Evolutionary conservation across 64 coral and sea anemone genomes (phyloP).

Genomic region (Dendrophyllia cribrosa): DNA sequence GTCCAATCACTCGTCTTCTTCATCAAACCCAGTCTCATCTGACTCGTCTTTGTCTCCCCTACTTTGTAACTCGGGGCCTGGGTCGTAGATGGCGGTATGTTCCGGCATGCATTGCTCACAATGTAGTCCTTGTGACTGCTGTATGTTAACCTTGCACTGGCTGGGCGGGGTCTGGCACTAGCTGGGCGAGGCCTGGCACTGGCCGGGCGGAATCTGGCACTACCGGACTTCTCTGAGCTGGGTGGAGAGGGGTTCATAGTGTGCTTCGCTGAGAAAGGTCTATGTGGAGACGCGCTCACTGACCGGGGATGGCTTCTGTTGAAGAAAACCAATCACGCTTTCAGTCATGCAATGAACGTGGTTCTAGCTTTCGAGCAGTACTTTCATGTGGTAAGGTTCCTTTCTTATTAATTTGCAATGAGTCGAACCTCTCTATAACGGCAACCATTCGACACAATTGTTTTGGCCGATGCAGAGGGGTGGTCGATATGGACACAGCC

Average conservation of each 20-base stretch:
- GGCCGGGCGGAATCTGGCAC: constrained; percentile 65
- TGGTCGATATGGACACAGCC: too few species aligned
- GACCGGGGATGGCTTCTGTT: constrained; percentile 75
- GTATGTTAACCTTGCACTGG: constrained; percentile 67
- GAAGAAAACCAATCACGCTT: background rate
- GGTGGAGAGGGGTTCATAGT: constrained; percentile 78
- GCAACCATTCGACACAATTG: too few species aligned
- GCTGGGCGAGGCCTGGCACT: constrained; percentile 69
- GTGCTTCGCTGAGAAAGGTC: constrained; percentile 79
- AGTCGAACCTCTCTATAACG: too few species aligned
- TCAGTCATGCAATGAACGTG: background rate
- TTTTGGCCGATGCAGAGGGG: too few species aligned
- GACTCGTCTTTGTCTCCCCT: constrained; percentile 79
- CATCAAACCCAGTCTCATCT: constrained; percentile 68
- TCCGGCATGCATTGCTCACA: constrained; percentile 69
- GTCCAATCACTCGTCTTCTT: constrained; percentile 87
- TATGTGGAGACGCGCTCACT: constrained; percentile 38
- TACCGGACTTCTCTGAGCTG: constrained; percentile 40
- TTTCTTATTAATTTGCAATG: too few species aligned
- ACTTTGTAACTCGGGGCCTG: background rate
- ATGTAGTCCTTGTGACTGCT: constrained; percentile 95
- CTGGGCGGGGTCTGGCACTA: constrained; percentile 43
- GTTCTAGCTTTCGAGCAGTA: too few species aligned
- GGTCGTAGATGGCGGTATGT: constrained; percentile 58
- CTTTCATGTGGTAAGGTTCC: too few species aligned